phyloP scores from a whole-genome alignment of 2,113 vertebrate genomes.

The Rana temporaria region DNA sequence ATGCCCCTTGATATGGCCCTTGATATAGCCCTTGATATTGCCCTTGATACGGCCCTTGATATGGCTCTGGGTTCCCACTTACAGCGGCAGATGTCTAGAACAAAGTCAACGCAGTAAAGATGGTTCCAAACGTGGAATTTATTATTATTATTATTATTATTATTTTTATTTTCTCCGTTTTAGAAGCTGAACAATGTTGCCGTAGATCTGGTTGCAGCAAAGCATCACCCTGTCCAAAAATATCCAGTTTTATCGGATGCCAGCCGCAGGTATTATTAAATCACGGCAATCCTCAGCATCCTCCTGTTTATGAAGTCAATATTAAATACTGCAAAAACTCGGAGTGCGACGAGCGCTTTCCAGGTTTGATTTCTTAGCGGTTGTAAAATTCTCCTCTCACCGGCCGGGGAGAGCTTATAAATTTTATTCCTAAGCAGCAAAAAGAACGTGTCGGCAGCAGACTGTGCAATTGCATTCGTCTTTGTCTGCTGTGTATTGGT shows the following conservation, averaged over 20 bases:
- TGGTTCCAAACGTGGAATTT: background rate
- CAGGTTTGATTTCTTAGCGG: background rate
- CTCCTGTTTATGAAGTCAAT: slow-evolving; percentile 4
- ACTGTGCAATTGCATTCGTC: background rate
- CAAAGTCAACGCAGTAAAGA: background rate
- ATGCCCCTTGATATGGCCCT: too few species aligned
- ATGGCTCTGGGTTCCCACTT: background rate
- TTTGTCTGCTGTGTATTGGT: background rate
- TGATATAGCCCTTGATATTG: too few species aligned
- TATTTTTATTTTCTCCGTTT: background rate
- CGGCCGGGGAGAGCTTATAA: background rate
- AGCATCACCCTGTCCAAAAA: slow-evolving; percentile 6
- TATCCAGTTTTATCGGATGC: slow-evolving; percentile 1
- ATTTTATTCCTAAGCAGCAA: background rate
- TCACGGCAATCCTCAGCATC: background rate
- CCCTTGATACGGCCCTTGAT: too few species aligned
- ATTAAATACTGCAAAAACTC: slow-evolving; percentile 29
- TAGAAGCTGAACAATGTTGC: background rate
- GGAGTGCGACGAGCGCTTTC: background rate
- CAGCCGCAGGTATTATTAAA: background rate
- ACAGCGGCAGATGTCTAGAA: slow-evolving; percentile 6
- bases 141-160: background rate
- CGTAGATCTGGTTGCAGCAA: background rate
- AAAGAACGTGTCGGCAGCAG: background rate
- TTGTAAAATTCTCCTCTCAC: background rate